phyloP scores from a whole-genome alignment of 2,888 invertebrate genomes.

The Yponomeuta malinellus region DNA sequence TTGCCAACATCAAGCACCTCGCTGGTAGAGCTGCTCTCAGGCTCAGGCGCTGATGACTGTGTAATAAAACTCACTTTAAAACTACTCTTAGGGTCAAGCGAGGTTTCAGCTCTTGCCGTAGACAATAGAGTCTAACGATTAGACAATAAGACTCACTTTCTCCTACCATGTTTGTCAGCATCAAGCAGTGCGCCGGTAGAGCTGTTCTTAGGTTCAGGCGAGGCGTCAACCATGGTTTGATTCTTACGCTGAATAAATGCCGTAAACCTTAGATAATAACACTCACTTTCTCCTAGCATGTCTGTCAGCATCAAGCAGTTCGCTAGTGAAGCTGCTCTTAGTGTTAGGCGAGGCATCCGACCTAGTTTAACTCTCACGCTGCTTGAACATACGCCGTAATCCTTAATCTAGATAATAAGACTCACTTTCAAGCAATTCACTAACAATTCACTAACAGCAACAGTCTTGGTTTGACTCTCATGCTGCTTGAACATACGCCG shows the following conservation, averaged over 20 bases:
- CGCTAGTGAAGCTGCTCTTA: conserved; percentile 80
- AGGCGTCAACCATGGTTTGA: conserved; percentile 36
- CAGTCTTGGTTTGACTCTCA: conserved; percentile 52
- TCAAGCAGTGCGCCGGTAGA: conserved; percentile 82
- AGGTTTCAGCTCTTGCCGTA: too few relatives aligned
- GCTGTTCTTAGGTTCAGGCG: conserved; percentile 73
- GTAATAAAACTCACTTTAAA: too few relatives aligned
- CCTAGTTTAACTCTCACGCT: conserved; percentile 45
- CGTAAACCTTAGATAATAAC: neutral
- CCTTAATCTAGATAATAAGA: conserved; percentile 27
- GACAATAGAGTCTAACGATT: too few relatives aligned
- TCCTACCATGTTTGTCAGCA: conserved; percentile 31
- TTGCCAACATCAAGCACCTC: conserved; percentile 76
- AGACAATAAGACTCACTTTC: conserved; percentile 54
- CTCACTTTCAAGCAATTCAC: conserved; percentile 80
- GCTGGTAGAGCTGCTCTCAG: conserved; percentile 71
- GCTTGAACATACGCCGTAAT: conserved; percentile 72
- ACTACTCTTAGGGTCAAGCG: too few relatives aligned
- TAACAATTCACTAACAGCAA: conserved; percentile 47
- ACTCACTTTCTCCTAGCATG: conserved; percentile 74
- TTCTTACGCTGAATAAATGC: too few relatives aligned
- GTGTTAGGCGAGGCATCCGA: conserved; percentile 58
- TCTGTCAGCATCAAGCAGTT: conserved; percentile 78
- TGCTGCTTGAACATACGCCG: conserved; percentile 82
- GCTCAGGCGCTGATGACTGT: too few relatives aligned